A percentile compares a stretch with the other conserved stretches of the same genome.
These are phyloP conservation scores for Caenorhabditis sp. DNA, from an alignment of 2,888 invertebrate species.

Conservation along the genomic window DNA sequence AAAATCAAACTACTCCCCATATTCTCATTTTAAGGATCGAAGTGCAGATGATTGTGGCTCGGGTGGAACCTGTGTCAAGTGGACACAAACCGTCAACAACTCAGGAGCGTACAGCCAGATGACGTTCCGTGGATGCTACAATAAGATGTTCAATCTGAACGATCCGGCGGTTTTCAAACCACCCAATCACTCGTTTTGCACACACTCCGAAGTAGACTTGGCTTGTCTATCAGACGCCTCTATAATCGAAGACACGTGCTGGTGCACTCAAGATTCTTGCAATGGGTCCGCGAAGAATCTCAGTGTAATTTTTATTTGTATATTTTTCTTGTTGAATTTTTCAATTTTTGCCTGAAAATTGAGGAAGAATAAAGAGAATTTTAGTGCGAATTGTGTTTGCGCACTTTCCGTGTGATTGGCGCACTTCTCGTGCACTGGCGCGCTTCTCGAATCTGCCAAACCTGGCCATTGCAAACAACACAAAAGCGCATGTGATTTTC, in stretches of 20 bases:
- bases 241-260: constrained; percentile 71
- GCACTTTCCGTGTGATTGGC: constrained; percentile 13
- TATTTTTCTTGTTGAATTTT: neutral
- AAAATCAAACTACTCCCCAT: no score
- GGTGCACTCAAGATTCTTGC: constrained; percentile 74
- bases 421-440: constrained; percentile 26
- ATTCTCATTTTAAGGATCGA: constrained; percentile 67
- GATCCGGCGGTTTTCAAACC: constrained; percentile 70
- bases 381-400: neutral
- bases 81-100: constrained; percentile 81
- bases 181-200: constrained; percentile 75
- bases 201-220: constrained; percentile 68
- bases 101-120: constrained; percentile 77
- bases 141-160: constrained; percentile 70
- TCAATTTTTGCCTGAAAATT: neutral
- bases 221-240: constrained; percentile 71
- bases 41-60: constrained; percentile 79
- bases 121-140: constrained; percentile 81
- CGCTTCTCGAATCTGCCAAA: no score
- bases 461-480: no score
- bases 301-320: neutral
- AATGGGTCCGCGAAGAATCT: constrained; percentile 47
- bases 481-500: neutral
- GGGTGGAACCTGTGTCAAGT: constrained; percentile 77
- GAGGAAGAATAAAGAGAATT: neutral